Conservation (phyloP, 2,113 vertebrate species). For the Ahaetulla prasina region DNA sequence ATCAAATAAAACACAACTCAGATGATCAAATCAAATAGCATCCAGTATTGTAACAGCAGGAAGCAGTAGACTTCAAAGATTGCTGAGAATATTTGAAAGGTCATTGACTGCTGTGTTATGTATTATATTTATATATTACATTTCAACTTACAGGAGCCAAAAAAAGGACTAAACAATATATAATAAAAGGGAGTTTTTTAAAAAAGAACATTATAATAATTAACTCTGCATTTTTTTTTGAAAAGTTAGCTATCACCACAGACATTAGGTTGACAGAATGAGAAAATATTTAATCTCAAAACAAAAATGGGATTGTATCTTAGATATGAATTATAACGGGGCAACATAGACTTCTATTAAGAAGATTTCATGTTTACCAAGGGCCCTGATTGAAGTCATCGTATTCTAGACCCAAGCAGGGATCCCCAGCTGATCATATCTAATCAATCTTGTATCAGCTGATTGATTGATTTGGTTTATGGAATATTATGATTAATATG, state of each 20-base stretch:
- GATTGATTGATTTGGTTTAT: not conserved
- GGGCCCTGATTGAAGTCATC: not conserved
- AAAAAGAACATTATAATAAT: not conserved
- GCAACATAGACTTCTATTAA: not conserved
- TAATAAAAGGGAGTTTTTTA: not conserved
- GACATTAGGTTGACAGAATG: not conserved
- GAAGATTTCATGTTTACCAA: not conserved
- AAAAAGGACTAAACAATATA: not conserved
- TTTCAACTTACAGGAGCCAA: not conserved
- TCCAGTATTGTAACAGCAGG: not conserved
- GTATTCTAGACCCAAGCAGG: not conserved
- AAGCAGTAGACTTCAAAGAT: not conserved
- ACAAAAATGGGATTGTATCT: not conserved
- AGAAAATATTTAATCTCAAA: not conserved
- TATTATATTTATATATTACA: not conserved
- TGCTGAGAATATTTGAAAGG: not conserved
- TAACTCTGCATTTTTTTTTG: not conserved
- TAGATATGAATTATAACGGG: not conserved
- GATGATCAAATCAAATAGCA: not conserved
- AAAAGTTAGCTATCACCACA: not conserved
- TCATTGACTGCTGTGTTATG: not conserved
- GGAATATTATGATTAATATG: not conserved
- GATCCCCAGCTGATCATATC: not conserved
- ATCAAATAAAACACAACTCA: not conserved
- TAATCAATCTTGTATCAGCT: not conserved